Evolutionary conservation across 2,113 vertebrate genomes (phyloP).

Genomic region (Apteryx mantelli): DNA sequence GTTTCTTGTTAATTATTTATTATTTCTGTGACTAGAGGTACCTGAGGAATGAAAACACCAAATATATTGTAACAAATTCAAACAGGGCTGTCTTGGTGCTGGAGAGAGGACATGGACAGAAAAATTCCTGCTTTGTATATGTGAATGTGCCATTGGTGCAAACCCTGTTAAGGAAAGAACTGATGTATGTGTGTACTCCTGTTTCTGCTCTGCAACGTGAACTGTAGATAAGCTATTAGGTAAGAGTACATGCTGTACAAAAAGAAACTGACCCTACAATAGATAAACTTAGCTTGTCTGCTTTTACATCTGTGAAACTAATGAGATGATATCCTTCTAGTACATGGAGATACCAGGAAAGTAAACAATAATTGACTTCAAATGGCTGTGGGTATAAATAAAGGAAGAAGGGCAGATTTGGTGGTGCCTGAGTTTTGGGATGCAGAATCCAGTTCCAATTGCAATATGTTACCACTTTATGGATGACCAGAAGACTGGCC

Average conservation of each 20-base stretch:
- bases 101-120: not conserved
- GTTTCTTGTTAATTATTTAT: not conserved
- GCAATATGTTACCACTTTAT: not conserved
- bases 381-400: not conserved
- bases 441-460: not conserved
- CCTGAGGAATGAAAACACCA: not conserved
- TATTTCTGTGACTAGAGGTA: not conserved
- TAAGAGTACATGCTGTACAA: not conserved
- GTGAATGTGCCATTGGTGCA: not conserved
- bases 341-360: not conserved
- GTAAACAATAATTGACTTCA: not conserved
- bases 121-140: not conserved
- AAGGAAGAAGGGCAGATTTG: not conserved
- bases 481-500: not conserved
- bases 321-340: not conserved
- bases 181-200: fast-evolving
- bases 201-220: not conserved
- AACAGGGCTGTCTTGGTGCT: not conserved
- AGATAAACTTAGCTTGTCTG: not conserved
- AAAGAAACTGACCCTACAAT: not conserved
- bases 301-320: not conserved
- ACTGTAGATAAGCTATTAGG: not conserved
- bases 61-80: not conserved
- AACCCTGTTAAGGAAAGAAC: not conserved
- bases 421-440: not conserved